Conservation (phyloP, 2,113 vertebrate species). For the Apaloderma vittatum region DNA sequence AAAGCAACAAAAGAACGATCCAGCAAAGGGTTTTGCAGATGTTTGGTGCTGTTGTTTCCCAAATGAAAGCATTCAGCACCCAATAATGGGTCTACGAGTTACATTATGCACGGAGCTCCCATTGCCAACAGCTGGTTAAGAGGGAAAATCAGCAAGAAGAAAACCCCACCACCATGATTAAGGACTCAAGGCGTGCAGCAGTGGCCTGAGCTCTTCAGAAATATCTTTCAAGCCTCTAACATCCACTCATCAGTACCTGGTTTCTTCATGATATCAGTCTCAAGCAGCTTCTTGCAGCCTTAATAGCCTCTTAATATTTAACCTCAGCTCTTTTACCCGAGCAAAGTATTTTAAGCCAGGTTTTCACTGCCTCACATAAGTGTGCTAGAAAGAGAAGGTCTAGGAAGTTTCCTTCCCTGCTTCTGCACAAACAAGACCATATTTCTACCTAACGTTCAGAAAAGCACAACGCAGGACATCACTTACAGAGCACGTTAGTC, state of each 20-base stretch:
- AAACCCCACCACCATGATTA: neutral
- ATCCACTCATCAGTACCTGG: neutral
- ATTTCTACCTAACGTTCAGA: neutral
- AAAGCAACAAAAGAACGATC: neutral
- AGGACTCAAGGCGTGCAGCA: neutral
- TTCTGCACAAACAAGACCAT: neutral
- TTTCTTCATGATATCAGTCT: neutral
- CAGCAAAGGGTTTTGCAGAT: neutral
- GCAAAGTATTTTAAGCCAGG: neutral
- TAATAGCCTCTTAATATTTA: neutral
- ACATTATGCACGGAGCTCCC: neutral
- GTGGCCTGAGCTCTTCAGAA: neutral
- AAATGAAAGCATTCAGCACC: neutral
- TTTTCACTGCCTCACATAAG: neutral
- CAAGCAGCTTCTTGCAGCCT: neutral
- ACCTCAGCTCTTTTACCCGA: neutral
- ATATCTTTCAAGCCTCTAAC: neutral
- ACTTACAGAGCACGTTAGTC: conserved; percentile 41
- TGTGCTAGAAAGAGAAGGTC: neutral
- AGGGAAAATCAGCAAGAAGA: neutral
- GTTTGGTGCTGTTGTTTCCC: neutral
- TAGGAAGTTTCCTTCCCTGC: neutral
- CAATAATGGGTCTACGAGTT: neutral
- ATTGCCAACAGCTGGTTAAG: neutral
- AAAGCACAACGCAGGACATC: neutral